phyloP scores from a whole-genome alignment of 2,113 vertebrate species.

The Trinectes maculatus region DNA sequence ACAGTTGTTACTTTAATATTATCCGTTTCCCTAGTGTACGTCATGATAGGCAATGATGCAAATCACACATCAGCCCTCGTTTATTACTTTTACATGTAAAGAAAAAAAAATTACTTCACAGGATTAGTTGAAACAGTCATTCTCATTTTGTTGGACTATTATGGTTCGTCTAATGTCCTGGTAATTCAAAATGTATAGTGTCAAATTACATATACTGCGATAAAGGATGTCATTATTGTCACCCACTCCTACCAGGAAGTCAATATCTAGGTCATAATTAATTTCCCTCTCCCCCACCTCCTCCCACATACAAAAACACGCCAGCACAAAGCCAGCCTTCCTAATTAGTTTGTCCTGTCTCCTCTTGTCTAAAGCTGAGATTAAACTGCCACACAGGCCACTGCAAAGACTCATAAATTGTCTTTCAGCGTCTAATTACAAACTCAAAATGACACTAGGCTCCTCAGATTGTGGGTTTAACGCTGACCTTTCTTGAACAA shows the following conservation, averaged over 20 bases:
- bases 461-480: too few relatives aligned
- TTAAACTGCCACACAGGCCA: not conserved
- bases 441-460: not conserved
- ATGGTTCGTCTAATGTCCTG: not conserved
- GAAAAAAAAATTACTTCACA: not conserved
- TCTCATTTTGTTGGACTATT: not conserved
- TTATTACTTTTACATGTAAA: not conserved
- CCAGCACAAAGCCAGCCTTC: not conserved
- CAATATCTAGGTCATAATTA: not conserved
- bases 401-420: not conserved
- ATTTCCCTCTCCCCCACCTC: not conserved
- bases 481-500: too few relatives aligned
- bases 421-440: not conserved
- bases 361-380: constrained; percentile 3
- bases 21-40: too few relatives aligned
- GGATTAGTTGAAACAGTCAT: not conserved
- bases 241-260: not conserved
- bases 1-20: not conserved
- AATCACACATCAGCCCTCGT: not conserved
- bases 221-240: not conserved
- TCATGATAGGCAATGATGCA: not conserved
- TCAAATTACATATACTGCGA: not conserved
- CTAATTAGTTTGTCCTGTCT: not conserved
- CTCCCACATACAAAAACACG: not conserved
- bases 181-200: not conserved